Percentiles rank a stretch among this genome's conserved stretches.
Evolutionary conservation across 1,140 invertebrate genomes (phyloP).

Genomic region (Colletes gigas): DNA sequence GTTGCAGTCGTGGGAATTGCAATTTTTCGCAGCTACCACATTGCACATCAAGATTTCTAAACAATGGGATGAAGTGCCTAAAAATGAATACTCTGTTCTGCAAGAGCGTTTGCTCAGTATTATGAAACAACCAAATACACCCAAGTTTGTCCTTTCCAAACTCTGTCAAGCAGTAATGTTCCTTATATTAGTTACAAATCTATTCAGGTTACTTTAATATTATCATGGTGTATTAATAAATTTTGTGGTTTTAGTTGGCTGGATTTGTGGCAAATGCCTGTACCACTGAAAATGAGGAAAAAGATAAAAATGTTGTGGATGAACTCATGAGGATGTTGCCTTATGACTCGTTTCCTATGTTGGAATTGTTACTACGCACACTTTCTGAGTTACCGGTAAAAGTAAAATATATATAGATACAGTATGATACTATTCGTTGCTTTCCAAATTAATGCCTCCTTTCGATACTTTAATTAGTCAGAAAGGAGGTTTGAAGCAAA

Average conservation of each 20-base stretch:
- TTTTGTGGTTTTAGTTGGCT: conserved; percentile 71
- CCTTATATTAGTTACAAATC: background rate
- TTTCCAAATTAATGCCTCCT: background rate
- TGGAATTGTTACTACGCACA: conserved; percentile 77
- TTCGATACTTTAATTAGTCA: conserved; percentile 60
- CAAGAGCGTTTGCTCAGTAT: conserved; percentile 88
- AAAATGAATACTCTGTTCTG: conserved; percentile 87
- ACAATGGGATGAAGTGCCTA: conserved; percentile 92
- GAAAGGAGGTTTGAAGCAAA: conserved; percentile 61
- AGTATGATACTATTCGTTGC: background rate
- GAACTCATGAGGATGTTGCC: conserved; percentile 73
- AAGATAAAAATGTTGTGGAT: conserved; percentile 70
- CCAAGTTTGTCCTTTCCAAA: conserved; percentile 91
- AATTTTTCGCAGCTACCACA: conserved; percentile 95
- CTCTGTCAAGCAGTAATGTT: conserved; percentile 90
- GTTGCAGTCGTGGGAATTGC: conserved; percentile 90
- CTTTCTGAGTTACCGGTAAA: conserved; percentile 91
- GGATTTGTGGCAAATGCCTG: conserved; percentile 70
- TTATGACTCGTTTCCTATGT: conserved; percentile 65
- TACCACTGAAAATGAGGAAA: conserved; percentile 48
- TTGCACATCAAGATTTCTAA: conserved; percentile 93
- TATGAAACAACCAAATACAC: conserved; percentile 87
- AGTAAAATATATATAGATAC: conserved; percentile 77
- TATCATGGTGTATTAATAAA: background rate
- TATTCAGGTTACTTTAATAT: background rate